These are phyloP conservation scores for Corythornis cristatus DNA, from an alignment of 2,113 vertebrate genomes.

Conservation along the genomic window DNA sequence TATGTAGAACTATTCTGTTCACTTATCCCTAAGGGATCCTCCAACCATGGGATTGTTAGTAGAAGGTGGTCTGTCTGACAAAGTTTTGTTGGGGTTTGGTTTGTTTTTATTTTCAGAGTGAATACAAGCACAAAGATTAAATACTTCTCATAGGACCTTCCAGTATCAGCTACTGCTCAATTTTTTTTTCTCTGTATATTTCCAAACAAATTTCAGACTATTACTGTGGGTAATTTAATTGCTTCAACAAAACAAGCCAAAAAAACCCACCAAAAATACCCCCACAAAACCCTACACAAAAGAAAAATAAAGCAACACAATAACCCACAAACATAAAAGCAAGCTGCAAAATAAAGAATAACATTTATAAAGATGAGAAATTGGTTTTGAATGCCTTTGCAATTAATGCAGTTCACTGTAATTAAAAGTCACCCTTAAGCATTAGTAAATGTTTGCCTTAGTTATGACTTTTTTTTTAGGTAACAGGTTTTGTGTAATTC, in stretches of 20 bases:
- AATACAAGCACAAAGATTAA: neutral
- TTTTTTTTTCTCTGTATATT: neutral
- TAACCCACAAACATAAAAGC: too few relatives aligned
- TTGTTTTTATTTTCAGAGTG: neutral
- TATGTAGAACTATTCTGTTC: neutral
- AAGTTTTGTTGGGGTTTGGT: neutral
- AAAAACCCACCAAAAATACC: too few relatives aligned
- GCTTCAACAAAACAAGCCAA: neutral
- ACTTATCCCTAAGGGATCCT: neutral
- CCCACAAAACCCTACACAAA: too few relatives aligned
- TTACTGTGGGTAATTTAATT: neutral
- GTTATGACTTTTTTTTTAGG: too few relatives aligned
- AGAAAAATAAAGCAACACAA: too few relatives aligned
- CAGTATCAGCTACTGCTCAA: neutral
- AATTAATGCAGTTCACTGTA: neutral
- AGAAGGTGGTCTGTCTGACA: neutral
- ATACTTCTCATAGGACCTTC: neutral
- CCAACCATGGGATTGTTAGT: neutral
- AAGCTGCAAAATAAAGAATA: neutral
- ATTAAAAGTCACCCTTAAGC: neutral
- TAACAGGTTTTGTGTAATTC: neutral
- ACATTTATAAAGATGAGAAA: neutral
- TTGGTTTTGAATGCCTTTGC: neutral
- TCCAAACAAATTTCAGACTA: neutral
- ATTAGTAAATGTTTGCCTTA: neutral